Evolutionary conservation across 2,888 invertebrate genomes (phyloP).

Genomic region (Sinodicranocentrus sp.): DNA sequence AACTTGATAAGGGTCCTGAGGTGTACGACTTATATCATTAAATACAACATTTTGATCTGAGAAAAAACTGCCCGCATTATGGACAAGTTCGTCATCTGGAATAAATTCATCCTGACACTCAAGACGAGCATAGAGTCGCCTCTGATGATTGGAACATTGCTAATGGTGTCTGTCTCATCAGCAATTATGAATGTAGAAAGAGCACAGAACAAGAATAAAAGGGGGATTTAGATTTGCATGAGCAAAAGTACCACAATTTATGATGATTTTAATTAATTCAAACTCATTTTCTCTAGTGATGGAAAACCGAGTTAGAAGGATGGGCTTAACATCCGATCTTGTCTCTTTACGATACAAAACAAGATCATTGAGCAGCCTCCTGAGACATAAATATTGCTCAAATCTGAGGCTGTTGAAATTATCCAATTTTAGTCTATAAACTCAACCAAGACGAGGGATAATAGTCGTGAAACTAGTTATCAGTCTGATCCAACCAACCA

Average conservation of each 20-base stretch:
- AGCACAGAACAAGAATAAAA: not conserved
- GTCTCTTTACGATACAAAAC: slow-evolving; percentile 24
- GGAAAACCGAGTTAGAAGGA: slow-evolving; percentile 12
- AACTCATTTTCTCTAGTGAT: slow-evolving; percentile 13
- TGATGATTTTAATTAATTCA: slow-evolving; percentile 49
- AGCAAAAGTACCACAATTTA: slow-evolving; percentile 11
- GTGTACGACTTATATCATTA: slow-evolving; percentile 18
- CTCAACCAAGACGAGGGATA: not conserved
- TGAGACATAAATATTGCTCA: slow-evolving; percentile 3
- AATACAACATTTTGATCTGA: not conserved
- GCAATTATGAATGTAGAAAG: not conserved
- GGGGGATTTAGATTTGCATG: not conserved
- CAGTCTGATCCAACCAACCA: not conserved
- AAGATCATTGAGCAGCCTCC: not conserved
- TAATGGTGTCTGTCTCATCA: too few relatives aligned
- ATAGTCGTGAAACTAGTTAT: slow-evolving; percentile 31
- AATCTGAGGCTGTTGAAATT: slow-evolving; percentile 11
- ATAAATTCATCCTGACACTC: not conserved
- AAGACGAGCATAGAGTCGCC: too few relatives aligned
- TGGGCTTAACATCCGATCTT: too few relatives aligned
- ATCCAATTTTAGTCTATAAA: not conserved
- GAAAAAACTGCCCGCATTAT: not conserved
- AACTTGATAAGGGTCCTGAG: not conserved
- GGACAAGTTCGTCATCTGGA: slow-evolving; percentile 21
- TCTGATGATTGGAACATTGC: too few relatives aligned